Base-by-base conservation (phyloP, 2,888 invertebrate species). In the Phortica magna region DNA sequence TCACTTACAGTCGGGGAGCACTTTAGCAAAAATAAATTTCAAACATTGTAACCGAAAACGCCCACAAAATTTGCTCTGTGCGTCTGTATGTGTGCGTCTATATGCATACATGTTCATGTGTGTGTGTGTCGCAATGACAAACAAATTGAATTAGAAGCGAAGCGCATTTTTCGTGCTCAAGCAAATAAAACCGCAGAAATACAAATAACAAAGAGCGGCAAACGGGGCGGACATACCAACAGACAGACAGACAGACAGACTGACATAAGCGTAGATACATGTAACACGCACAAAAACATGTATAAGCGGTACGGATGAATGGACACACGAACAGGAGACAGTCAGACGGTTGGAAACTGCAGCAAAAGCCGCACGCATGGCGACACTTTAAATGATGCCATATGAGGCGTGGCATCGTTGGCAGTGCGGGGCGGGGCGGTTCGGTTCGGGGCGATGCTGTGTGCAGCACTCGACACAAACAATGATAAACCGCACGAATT, bases 401-500 rank as follows among this genome's bases (percentile, higher is more conserved):
- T 31, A 31, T 31, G 31, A 31, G 31, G 31, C 59, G 39, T 64
- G 64, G 39, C 39, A 31, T 31, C 79, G 78, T 78, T 31, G 73
- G 73, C 74, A 75, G 12, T 53, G 31, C 64, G 14, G 64, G 12
- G 9, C 39, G 31, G 5, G 9, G 39, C 7, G 43, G n/a, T 12
- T n/a, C 74, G 73, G 12, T 53, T 2, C 64, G 14, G 64, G 12
- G 9, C 39, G 31, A 12, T 31, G 39, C 7, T 42, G n/a, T 12
- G 19, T 42, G 65, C 75, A 59, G 12, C 31, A 57, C 65, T 77
- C 78, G 78, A 84, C 80, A 82, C 74, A 82, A 77, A 78, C 86
- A 86, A 85, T 85, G 86, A 84, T 86, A 87, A 83, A 78, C 85
- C 88, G 83, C 85, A 85, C 81, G 85, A 85, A 85, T 85, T 85